phyloP scores from a whole-genome alignment of 2,113 vertebrate species.

The Sterna hirundo region DNA sequence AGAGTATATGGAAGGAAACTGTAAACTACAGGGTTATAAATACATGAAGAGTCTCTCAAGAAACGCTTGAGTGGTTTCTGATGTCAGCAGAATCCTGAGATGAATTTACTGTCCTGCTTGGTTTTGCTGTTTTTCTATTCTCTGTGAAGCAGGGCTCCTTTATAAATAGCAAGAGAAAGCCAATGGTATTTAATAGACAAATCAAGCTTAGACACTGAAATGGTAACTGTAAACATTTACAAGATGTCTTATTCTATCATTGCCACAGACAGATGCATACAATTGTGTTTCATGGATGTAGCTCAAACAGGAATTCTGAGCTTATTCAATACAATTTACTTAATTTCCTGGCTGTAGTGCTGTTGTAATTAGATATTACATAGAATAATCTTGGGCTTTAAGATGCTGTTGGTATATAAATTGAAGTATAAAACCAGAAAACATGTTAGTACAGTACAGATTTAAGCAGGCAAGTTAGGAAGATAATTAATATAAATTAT shows the following conservation, averaged over 20 bases:
- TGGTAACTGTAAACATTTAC: not conserved
- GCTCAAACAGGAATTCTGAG: not conserved
- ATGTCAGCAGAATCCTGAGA: slow-evolving; percentile 12
- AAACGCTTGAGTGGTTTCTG: slow-evolving; percentile 8
- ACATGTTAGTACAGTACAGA: not conserved
- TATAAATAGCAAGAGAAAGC: not conserved
- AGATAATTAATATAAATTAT: not conserved
- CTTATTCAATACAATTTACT: not conserved
- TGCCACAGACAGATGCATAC: not conserved
- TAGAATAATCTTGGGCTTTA: not conserved
- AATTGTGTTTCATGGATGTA: not conserved
- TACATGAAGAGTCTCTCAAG: not conserved
- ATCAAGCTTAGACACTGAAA: not conserved
- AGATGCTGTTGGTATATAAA: not conserved
- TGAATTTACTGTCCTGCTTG: not conserved
- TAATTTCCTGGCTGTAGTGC: not conserved
- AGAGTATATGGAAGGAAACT: not conserved
- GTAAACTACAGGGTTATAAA: slow-evolving; percentile 13
- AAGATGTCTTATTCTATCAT: not conserved
- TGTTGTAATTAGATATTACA: not conserved
- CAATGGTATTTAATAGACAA: not conserved
- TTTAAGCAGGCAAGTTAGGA: not conserved
- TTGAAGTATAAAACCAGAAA: not conserved
- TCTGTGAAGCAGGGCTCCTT: not conserved
- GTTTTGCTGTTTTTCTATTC: not conserved